Evolutionary conservation across 1,140 invertebrate genomes (phyloP), one percentile per base, ranked within the genome.

Genomic region (Brachionus calyciflorus): DNA sequence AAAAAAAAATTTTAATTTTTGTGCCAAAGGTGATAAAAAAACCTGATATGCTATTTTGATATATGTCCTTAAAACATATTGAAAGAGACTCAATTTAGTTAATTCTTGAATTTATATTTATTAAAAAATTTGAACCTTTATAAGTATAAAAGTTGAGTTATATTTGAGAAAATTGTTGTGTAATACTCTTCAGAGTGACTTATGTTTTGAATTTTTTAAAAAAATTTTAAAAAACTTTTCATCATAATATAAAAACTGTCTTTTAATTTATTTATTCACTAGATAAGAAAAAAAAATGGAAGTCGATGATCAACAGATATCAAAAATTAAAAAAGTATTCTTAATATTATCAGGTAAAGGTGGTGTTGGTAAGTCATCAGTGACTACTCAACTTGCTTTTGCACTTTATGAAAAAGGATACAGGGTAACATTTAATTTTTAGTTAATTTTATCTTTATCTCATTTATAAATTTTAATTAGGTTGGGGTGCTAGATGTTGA

Each of bases 321-420:
- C 77, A 37, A 75, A 40, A 14, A 24, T 77, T 44, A 81, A 84
- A 57, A 82, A 86, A 79, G 82, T 86, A 17, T 82, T 87, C 28
- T 75, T 87, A 28, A 80, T 87, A 1, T 85, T 98, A 41, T 97
- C 94, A 55, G 95, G 95, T 3, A 98, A 98, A 89, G 96, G 96
- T 49, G 96, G 96, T 55, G 95, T 99, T 55, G 96, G 96, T 10
- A 99, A 99, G 88, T 96, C 93, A 65, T 97, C 95, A 65, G 90
- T 97, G 1, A 91, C 92, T 81, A 90, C 90, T 17, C 92, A 96
- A 82, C 83, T 97, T 53, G 92, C 94, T 1, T 85, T 95, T 77
- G 89, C 91, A n/a, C 85, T 96, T 17, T 90, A 90, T 83, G 89
- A 91, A 83, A 87, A 85, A 69, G 92, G 92, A 40, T 91, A 89